phyloP scores from a whole-genome alignment of 2,113 vertebrate genomes.

The Hyla sarda region DNA sequence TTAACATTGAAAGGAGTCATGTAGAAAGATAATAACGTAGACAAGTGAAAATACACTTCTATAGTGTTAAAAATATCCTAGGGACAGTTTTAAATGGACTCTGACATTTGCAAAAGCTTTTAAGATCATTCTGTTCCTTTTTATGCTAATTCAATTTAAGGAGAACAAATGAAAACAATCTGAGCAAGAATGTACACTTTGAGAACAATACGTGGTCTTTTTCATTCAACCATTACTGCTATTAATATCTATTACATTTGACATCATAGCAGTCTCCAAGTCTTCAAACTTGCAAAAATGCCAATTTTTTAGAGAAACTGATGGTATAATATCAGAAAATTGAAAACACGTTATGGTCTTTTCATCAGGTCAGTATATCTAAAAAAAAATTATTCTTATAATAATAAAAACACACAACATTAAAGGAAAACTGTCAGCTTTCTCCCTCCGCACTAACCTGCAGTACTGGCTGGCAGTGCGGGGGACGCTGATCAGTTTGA shows the following conservation, averaged over 20 bases:
- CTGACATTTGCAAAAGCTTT: conserved; percentile 25
- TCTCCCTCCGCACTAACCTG: too few relatives aligned
- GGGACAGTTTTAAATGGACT: conserved; percentile 33
- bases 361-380: too few relatives aligned
- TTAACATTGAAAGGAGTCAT: conserved; percentile 6
- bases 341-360: too few relatives aligned
- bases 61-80: conserved; percentile 15
- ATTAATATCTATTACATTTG: background rate
- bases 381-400: too few relatives aligned
- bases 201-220: background rate
- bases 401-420: too few relatives aligned
- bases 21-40: conserved; percentile 17
- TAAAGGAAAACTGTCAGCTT: too few relatives aligned
- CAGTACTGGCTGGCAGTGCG: too few relatives aligned
- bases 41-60: conserved; percentile 1
- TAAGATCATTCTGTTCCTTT: conserved; percentile 17
- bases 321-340: background rate
- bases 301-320: background rate
- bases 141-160: conserved; percentile 12
- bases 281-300: background rate
- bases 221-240: background rate
- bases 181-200: conserved; percentile 2
- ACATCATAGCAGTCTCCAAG: background rate
- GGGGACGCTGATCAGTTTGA: too few relatives aligned
- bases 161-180: conserved; percentile 14